A percentile compares a stretch with the other conserved stretches of the same genome.
Evolutionary conservation across 2,888 invertebrate species (phyloP).

Genomic region (Drosophila paramelanica): DNA sequence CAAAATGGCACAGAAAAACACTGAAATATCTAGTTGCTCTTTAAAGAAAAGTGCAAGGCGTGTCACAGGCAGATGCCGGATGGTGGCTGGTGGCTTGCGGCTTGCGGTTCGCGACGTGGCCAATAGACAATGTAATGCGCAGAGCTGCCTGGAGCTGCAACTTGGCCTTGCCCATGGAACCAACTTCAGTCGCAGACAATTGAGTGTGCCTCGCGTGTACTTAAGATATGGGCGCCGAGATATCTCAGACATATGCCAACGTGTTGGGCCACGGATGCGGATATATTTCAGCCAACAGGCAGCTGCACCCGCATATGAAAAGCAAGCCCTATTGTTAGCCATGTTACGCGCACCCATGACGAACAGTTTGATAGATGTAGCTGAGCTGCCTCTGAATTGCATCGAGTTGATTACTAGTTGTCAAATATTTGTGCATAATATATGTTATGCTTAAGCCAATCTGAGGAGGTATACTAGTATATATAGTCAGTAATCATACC

Average conservation of each 20-base stretch:
- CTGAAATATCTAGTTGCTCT: slow-evolving; percentile 47
- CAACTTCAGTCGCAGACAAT: slow-evolving; percentile 43
- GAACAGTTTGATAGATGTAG: slow-evolving; percentile 62
- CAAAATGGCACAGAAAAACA: slow-evolving; percentile 73
- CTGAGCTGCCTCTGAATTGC: too few species aligned
- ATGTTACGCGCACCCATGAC: slow-evolving; percentile 22
- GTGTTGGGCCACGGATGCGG: slow-evolving; percentile 48
- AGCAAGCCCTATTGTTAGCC: slow-evolving; percentile 29
- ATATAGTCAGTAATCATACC: background rate
- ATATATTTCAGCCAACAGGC: slow-evolving; percentile 28
- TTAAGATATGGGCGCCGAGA: slow-evolving; percentile 39
- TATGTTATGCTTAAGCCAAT: slow-evolving; percentile 11
- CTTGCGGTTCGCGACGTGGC: slow-evolving; percentile 7
- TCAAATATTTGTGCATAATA: slow-evolving; percentile 40
- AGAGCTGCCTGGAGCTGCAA: slow-evolving; percentile 9
- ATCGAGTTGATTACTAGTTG: slow-evolving; percentile 37
- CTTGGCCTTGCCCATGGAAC: slow-evolving; percentile 63
- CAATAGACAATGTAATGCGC: slow-evolving; percentile 29
- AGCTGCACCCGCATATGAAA: slow-evolving; percentile 47
- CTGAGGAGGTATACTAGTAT: slow-evolving; percentile 10
- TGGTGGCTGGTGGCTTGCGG: slow-evolving; percentile 13
- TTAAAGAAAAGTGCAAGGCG: slow-evolving; percentile 63
- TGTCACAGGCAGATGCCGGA: slow-evolving; percentile 36
- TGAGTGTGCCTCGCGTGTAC: slow-evolving; percentile 57
- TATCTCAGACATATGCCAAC: slow-evolving; percentile 33